Evolutionary conservation across 2,113 vertebrate genomes (phyloP), one percentile per base, ranked within the genome.

Genomic region (Chaetura pelagica): DNA sequence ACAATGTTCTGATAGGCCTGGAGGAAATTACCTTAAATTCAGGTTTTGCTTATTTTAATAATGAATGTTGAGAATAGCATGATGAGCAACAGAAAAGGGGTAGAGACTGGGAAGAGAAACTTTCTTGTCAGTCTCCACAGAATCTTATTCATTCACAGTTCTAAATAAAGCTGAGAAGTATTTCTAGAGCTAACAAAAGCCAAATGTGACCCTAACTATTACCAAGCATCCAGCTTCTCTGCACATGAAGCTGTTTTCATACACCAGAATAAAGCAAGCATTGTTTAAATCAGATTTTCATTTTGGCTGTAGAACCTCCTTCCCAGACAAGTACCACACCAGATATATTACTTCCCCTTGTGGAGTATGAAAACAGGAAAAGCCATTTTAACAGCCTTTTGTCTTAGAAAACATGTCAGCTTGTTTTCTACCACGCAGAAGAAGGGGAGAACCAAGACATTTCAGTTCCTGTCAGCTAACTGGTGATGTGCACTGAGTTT

Each of bases 181-280:
- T 22, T 87, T 57, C 80, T 38, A 11, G 69, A 84, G 48, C 77
- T 82, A 94, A 93, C 69, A 89, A 75, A 95, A 84, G 48, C 81
- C 74, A 94, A 94, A 91, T 64, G 71, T 57, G 71, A 80, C 71
- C 73, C 40, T 46, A 93, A 68, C 34, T 30, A 55, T 84, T 48
- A 68, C 61, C 35, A 83, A 12, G 27, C 57, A 73, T 49, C 44
- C 44, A 23, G n/a, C 35, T 72, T 68, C 87, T 79, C 74, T 61
- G 54, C 9, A 5, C 49, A 63, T 29, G 27, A 59, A 57, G 66
- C 78, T 93, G 34, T 57, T 93, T 30, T 29, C 66, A 66, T 12
- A 15, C 59, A 24, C 52, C 30, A 52, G n/a, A 79, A 76, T 49
- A 91, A 79, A 82, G 73, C 66, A 29, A 91, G 52, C 11, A 59